These are phyloP conservation scores for Quadroppia sp. DNA, from an alignment of 2,888 invertebrate species.

Conservation along the genomic window DNA sequence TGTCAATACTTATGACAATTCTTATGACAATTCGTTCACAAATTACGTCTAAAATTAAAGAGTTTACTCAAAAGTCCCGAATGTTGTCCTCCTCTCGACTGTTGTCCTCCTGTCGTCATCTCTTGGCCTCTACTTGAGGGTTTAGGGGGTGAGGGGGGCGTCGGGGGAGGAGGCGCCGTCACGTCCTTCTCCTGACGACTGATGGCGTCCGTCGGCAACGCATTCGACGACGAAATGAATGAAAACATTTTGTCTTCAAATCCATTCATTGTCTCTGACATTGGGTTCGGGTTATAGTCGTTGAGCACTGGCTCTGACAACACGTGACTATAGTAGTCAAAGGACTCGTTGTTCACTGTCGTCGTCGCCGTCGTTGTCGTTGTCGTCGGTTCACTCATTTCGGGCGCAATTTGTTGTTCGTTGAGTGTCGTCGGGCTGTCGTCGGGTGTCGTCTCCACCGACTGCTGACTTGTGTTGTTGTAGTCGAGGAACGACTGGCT, in stretches of 20 bases:
- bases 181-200: neutral
- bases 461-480: neutral
- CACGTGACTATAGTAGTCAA: neutral
- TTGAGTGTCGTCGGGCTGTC: neutral
- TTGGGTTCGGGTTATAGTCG: neutral
- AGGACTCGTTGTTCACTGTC: no score
- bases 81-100: conserved; percentile 6
- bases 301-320: neutral
- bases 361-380: no score
- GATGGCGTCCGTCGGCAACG: neutral
- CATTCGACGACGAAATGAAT: no score
- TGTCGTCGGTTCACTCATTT: no score
- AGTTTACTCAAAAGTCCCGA: conserved; percentile 21
- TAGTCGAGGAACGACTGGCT: neutral
- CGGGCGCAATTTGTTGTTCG: neutral
- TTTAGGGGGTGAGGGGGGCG: no score
- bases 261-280: no score
- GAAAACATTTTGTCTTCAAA: neutral
- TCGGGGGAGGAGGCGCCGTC: neutral
- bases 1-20: neutral
- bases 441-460: neutral
- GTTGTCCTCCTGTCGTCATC: neutral
- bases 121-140: neutral
- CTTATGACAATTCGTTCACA: neutral
- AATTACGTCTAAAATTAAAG: conserved; percentile 38